Evolutionary conservation across 2,797 vertebrate genomes (phyloP).

Genomic region (Crax fasciolata): DNA sequence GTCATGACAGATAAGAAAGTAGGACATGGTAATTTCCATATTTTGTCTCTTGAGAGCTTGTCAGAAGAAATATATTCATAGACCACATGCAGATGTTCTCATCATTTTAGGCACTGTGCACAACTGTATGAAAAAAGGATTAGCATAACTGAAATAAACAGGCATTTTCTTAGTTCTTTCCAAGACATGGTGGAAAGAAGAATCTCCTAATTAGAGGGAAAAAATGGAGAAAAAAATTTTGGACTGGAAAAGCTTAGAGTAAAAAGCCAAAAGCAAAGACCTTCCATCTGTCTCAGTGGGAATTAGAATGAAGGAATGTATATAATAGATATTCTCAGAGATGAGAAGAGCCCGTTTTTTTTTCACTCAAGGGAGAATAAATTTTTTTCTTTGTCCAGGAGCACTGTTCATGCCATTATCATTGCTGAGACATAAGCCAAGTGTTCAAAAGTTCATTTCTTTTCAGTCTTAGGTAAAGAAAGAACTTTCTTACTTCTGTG

Average conservation of each 20-base stretch:
- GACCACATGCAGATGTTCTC: slow-evolving; percentile 39
- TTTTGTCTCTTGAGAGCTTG: slow-evolving; percentile 51
- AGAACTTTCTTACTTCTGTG: neutral
- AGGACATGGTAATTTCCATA: slow-evolving; percentile 45
- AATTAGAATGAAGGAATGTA: neutral
- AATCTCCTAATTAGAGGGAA: slow-evolving; percentile 35
- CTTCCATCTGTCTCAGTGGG: neutral
- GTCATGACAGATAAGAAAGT: slow-evolving; percentile 18
- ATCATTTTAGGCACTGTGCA: slow-evolving; percentile 44
- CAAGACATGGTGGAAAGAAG: slow-evolving; percentile 13
- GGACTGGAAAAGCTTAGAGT: neutral
- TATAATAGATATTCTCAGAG: neutral
- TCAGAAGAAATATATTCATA: slow-evolving; percentile 71
- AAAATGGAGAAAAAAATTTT: slow-evolving; percentile 10
- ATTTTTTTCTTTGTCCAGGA: neutral
- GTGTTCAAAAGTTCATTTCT: neutral
- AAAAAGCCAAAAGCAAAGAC: neutral
- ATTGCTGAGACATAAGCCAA: neutral
- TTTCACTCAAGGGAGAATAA: neutral
- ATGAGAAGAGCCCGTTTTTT: neutral
- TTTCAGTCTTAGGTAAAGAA: neutral
- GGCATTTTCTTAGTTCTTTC: slow-evolving; percentile 44
- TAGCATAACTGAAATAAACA: slow-evolving; percentile 23
- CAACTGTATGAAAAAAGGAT: slow-evolving; percentile 45
- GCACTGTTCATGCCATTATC: neutral